Base-by-base conservation (phyloP, 2,797 vertebrate genomes). In the Melanotaenia pygmaea region DNA sequence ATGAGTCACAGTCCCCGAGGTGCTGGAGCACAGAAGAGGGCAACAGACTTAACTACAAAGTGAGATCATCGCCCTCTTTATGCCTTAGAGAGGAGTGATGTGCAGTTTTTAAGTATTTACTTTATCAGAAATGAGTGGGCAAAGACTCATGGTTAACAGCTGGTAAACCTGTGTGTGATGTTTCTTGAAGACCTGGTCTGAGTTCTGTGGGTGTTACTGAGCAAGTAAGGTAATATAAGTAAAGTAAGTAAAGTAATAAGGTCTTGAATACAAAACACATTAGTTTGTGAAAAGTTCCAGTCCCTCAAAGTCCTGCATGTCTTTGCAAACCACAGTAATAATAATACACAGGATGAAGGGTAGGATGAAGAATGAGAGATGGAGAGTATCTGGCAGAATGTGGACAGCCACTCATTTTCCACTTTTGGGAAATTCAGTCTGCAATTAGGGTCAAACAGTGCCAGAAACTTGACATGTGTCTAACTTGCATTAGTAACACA, bases 321-420 rank as follows among this genome's bases (percentile, higher is more conserved):
- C 72, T 85, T n/a, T 75, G 67, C 60, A 86, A 82, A 86, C 88
- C 86, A 80, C 86, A 84, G 63, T 77, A 83, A 86, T 84, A 67
- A 85, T 86, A 74, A 85, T 63, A 85, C 87, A 86, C 76, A 84
- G 80, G 80, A 85, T 71, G 68, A 50, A 68, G 72, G 74, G 65
- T 8, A 40, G 62, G 70, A 84, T 64, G 68, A 67, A 77, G 69
- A 72, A 75, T 34, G 26, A 68, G 64, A 57, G 28, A 83, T 64
- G 72, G 77, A 68, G 81, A 80, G 64, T 63, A 59, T 82, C 64
- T 86, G 83, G 76, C 82, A 73, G 73, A 37, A 57, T 38, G n/a
- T 70, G 45, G 51, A 81, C 54, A 86, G 65, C 83, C 72, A 80
- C 77, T 81, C 62, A 84, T 87, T 88, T 86, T 90, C 79, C 86